A percentile compares a stretch with the other conserved stretches of the same genome.
These are phyloP conservation scores for Galemys pyrenaicus DNA, from an alignment of 2,113 vertebrate genomes.

Conservation along the genomic window DNA sequence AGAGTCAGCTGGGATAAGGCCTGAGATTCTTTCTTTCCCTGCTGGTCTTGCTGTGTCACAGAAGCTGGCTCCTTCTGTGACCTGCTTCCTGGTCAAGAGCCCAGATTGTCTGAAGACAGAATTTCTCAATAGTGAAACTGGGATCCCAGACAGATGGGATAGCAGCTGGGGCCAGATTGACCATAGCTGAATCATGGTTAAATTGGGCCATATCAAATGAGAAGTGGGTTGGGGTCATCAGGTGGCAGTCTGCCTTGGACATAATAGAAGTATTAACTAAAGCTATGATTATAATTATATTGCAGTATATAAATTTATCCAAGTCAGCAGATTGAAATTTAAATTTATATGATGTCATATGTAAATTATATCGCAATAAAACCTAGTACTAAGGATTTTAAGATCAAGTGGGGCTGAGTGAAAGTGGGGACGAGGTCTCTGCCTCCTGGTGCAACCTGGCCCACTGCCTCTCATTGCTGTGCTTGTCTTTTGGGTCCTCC, in stretches of 20 bases:
- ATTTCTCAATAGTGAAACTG: not conserved
- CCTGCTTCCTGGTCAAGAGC: slow-evolving; percentile 19
- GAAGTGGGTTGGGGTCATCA: not conserved
- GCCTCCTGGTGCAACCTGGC: not conserved
- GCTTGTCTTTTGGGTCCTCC: not conserved
- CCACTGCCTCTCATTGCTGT: not conserved
- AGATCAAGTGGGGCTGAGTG: not conserved
- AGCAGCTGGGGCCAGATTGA: not conserved
- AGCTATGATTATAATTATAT: not conserved
- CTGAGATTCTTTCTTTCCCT: not conserved
- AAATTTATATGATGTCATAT: not conserved
- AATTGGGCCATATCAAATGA: not conserved
- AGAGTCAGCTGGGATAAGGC: not conserved
- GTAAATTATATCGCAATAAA: not conserved
- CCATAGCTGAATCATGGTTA: not conserved
- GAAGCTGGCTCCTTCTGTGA: slow-evolving; percentile 76
- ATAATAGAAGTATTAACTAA: not conserved
- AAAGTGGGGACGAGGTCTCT: too few relatives aligned
- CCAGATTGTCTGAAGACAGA: not conserved
- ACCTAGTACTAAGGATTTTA: not conserved
- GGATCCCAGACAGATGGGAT: not conserved
- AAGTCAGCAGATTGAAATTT: not conserved
- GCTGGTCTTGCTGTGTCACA: not conserved
- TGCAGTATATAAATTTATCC: too few relatives aligned
- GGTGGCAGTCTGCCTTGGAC: not conserved